These are phyloP conservation scores for Apantesis nais DNA, from an alignment of 2,888 invertebrate genomes.

Conservation along the genomic window DNA sequence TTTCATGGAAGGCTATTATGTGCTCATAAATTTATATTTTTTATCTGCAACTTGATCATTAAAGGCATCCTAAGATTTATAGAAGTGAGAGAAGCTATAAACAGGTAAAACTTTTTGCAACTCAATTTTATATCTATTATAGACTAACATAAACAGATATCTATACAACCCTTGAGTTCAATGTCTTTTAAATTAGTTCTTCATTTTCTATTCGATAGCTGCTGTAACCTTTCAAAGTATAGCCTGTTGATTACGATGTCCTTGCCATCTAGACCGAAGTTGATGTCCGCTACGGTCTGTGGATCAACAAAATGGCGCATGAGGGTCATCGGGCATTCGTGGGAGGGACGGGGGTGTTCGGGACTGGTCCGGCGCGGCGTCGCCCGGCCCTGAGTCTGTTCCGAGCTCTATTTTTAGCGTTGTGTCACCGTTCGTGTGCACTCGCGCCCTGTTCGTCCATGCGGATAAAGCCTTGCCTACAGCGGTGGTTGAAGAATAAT, in stretches of 20 bases:
- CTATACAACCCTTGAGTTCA: conserved; percentile 46
- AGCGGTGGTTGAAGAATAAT: conserved; percentile 44
- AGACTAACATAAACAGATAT: conserved; percentile 38
- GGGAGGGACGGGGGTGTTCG: conserved; percentile 66
- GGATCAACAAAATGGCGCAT: conserved; percentile 78
- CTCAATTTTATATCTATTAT: conserved; percentile 54
- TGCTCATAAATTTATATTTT: conserved; percentile 14
- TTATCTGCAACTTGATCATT: conserved; percentile 47
- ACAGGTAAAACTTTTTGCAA: conserved; percentile 59
- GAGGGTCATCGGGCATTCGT: conserved; percentile 61
- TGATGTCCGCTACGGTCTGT: conserved; percentile 66
- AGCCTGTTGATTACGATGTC: conserved; percentile 59
- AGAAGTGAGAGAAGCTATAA: conserved; percentile 55
- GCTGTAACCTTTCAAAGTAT: conserved; percentile 48
- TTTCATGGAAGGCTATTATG: conserved; percentile 6
- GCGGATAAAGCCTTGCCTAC: conserved; percentile 49
- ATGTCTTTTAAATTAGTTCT: conserved; percentile 42
- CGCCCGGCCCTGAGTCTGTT: conserved; percentile 63
- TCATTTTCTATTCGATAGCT: conserved; percentile 33
- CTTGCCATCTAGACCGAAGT: conserved; percentile 65
- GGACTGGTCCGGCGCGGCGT: conserved; percentile 60
- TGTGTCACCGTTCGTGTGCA: conserved; percentile 79
- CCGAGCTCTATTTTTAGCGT: conserved; percentile 82
- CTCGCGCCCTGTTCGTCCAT: conserved; percentile 58
- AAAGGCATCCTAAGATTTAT: conserved; percentile 49